Evolutionary conservation across 2,113 vertebrate species (phyloP), one percentile per base, ranked within the genome.

Genomic region (Trogon melanurus): DNA sequence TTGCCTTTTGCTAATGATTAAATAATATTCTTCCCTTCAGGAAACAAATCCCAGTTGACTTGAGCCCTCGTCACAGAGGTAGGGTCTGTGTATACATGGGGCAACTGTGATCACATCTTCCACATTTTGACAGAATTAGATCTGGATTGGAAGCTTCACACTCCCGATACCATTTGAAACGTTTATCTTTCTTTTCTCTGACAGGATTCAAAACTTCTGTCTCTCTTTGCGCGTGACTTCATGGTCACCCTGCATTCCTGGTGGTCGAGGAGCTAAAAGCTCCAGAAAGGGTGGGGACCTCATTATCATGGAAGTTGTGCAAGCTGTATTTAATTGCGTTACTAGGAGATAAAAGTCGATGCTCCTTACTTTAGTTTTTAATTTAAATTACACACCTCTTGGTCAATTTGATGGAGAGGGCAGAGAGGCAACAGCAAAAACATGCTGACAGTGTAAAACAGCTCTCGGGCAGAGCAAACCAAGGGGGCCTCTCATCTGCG

Each of bases 281-380:
- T 64, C 9, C 61, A 36, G 61, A 38, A 41, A n/a, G 21, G 3
- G 21, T 22, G 30, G 30, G 16, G 54, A 48, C 13, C 25, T 84
- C 10, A 4, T n/a, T 41, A 29, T 36, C 29, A 8, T 5, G 18
- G 22, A 41, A 44, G 16, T 19, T 74, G 74, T 34, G 29, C 83
- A 82, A 91, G 23, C 67, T 72, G 32, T 19, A n/a, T 48, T 85
- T 73, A 58, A 34, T 32, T 88, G 78, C 81, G 74, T 89, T 67
- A 29, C 72, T 69, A 5, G 13, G 23, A 19, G 73, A 64, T 57
- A 79, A 56, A 57, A 34, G 62, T 47, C 41, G 36, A 58, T 25
- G 22, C 53, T 65, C 38, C 48, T 73, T 19, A 10, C 53, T 61
- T 57, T 11, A 41, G 65, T 56, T 89, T 27, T n/a, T 44, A 48